Conservation (phyloP, 2,797 vertebrate genomes). For the Pseudomugil gertrudae region DNA sequence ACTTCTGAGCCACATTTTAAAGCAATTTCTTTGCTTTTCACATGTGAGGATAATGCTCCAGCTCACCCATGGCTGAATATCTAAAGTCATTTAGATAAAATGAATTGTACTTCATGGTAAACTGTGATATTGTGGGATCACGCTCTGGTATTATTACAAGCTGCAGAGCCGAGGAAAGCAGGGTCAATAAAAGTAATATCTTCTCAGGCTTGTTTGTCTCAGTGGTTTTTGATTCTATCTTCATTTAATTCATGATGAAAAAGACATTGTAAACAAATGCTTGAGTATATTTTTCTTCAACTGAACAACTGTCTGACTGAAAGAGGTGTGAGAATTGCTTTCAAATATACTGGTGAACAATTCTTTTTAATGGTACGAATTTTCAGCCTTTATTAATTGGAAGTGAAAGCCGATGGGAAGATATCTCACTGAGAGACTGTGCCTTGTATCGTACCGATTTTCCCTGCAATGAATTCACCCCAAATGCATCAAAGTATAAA, state of each 20-base stretch:
- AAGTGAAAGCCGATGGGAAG: constrained; percentile 18
- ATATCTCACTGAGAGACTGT: constrained; percentile 45
- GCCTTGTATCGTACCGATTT: constrained; percentile 59
- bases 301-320: constrained; percentile 47
- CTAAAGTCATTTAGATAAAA: constrained; percentile 35
- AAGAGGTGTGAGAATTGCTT: constrained; percentile 22
- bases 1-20: not conserved
- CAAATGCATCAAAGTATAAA: constrained; percentile 51
- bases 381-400: constrained; percentile 9
- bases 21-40: not conserved
- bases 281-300: constrained; percentile 42
- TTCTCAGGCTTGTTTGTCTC: constrained; percentile 39
- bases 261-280: constrained; percentile 50
- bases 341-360: constrained; percentile 45
- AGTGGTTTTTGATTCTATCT: constrained; percentile 55
- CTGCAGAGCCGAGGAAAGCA: constrained; percentile 35
- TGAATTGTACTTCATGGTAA: constrained; percentile 37
- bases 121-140: constrained; percentile 45
- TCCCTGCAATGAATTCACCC: constrained; percentile 46
- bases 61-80: constrained; percentile 16
- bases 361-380: constrained; percentile 23
- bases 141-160: constrained; percentile 39
- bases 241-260: constrained; percentile 54
- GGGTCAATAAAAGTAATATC: constrained; percentile 69
- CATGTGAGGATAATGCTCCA: not conserved